Evolutionary conservation across 2,888 invertebrate species (phyloP).

Genomic region (Epistrophe grossulariae): DNA sequence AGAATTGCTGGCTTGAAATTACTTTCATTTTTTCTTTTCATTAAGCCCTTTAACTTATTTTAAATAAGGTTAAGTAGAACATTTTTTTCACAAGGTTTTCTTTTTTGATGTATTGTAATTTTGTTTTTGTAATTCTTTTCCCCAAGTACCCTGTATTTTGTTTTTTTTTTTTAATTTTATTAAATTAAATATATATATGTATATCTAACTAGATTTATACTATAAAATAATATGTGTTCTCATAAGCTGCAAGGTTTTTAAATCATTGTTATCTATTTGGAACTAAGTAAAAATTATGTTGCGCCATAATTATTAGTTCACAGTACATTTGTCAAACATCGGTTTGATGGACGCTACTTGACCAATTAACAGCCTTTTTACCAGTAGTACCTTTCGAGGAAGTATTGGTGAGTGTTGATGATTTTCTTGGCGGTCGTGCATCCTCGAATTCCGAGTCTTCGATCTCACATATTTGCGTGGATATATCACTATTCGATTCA

Average conservation of each 20-base stretch:
- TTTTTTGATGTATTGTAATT: background rate
- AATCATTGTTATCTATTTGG: constrained; percentile 63
- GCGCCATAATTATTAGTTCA: constrained; percentile 41
- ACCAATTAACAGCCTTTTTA: constrained; percentile 77
- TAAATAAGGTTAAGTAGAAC: constrained; percentile 32
- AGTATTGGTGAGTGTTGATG: constrained; percentile 33
- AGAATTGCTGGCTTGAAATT: constrained; percentile 33
- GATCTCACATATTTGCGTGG: constrained; percentile 95
- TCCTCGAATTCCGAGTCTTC: constrained; percentile 93
- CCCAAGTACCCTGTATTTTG: constrained; percentile 34
- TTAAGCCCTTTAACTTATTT: constrained; percentile 22
- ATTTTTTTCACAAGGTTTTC: constrained; percentile 27
- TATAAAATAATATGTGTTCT: constrained; percentile 39
- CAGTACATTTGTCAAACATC: constrained; percentile 77
- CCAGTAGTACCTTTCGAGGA: constrained; percentile 25
- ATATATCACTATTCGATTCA: constrained; percentile 93
- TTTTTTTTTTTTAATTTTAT: constrained; percentile 9
- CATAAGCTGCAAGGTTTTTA: constrained; percentile 48
- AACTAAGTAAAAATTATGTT: constrained; percentile 58
- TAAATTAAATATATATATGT: constrained; percentile 22
- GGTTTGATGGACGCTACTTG: constrained; percentile 78
- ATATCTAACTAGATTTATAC: constrained; percentile 37
- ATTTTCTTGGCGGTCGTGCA: constrained; percentile 30
- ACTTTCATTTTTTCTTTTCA: background rate
- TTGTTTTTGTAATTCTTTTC: constrained; percentile 22